Evolutionary conservation across 2,797 vertebrate species (phyloP).

Genomic region (Polyboroides typus): DNA sequence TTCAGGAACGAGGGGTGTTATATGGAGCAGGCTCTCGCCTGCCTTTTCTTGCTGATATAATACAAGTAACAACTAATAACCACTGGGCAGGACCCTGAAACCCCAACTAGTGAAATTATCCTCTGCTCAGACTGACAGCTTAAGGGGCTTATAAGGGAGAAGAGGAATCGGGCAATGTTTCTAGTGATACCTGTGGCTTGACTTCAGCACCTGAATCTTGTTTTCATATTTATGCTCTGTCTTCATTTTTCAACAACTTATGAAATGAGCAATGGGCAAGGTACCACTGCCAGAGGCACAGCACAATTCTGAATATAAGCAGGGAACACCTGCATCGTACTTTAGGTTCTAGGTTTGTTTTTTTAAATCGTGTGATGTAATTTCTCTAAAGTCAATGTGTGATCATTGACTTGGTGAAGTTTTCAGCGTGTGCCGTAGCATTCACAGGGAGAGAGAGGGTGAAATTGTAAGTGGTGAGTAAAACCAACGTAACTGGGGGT

Average conservation of each 20-base stretch:
- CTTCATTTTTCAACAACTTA: not conserved
- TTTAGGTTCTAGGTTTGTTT: not conserved
- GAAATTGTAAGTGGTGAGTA: not conserved
- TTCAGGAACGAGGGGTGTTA: not conserved
- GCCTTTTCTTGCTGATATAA: not conserved
- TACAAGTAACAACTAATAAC: not conserved
- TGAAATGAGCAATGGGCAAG: rapidly evolving
- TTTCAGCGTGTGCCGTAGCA: not conserved
- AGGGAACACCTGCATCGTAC: not conserved
- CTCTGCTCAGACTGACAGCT: not conserved
- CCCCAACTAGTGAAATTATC: not conserved
- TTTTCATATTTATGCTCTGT: not conserved
- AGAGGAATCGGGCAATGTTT: not conserved
- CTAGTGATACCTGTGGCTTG: not conserved
- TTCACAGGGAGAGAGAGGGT: not conserved
- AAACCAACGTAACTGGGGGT: rapidly evolving
- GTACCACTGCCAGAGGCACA: not conserved
- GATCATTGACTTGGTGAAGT: not conserved
- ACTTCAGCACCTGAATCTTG: not conserved
- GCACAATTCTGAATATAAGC: not conserved
- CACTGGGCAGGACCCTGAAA: not conserved
- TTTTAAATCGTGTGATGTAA: not conserved
- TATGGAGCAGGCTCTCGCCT: not conserved
- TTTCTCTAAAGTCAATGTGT: not conserved
- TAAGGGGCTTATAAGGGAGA: not conserved